These are phyloP conservation scores for Hoplias malabaricus DNA, from an alignment of 2,113 vertebrate species.

Conservation along the genomic window DNA sequence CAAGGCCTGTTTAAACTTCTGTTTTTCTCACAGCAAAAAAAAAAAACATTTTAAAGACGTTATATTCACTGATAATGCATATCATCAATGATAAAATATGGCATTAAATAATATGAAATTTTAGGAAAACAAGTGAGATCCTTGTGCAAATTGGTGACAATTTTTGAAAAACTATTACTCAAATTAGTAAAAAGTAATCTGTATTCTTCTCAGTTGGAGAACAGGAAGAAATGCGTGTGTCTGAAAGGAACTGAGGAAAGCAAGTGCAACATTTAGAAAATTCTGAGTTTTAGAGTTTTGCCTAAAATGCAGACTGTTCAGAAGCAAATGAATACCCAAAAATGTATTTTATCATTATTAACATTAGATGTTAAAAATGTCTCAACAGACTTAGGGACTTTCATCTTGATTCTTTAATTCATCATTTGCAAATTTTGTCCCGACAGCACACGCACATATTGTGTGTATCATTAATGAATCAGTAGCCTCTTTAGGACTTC, in stretches of 20 bases:
- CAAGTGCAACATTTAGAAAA: too few relatives aligned
- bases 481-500: not conserved
- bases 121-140: not conserved
- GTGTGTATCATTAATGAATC: not conserved
- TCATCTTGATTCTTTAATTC: not conserved
- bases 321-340: too few relatives aligned
- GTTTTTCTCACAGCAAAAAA: not conserved
- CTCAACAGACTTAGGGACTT: too few relatives aligned
- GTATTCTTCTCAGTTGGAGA: not conserved
- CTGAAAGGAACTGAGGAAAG: not conserved
- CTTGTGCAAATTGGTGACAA: too few relatives aligned
- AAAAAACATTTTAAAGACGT: not conserved
- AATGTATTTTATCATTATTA: too few relatives aligned
- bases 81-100: too few relatives aligned
- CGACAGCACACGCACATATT: not conserved
- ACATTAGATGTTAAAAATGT: too few relatives aligned
- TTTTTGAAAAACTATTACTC: not conserved
- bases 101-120: too few relatives aligned
- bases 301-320: too few relatives aligned
- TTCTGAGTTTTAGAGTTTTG: too few relatives aligned
- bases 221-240: not conserved
- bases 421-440: not conserved
- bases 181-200: not conserved
- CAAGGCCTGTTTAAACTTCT: constrained; percentile 20
- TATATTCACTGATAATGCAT: too few relatives aligned